A percentile compares a stretch with the other conserved stretches of the same genome.
phyloP scores from a whole-genome alignment of 2,888 invertebrate genomes.

The Xylota sylvarum region DNA sequence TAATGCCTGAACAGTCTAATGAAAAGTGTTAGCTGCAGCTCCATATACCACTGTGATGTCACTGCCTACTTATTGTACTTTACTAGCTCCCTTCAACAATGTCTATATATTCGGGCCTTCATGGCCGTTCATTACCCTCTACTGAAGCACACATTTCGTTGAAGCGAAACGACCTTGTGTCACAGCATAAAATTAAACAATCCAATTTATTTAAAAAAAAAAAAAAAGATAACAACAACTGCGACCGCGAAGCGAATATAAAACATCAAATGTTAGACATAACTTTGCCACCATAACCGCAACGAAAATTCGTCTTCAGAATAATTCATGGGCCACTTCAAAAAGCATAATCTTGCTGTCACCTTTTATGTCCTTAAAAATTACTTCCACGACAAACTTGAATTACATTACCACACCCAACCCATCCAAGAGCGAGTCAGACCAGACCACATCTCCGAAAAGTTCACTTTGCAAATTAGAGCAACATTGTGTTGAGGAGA shows the following conservation, averaged over 20 bases:
- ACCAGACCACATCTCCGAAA: conserved; percentile 30
- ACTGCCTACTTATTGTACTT: no score
- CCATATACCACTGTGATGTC: no score
- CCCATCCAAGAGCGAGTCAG: background rate
- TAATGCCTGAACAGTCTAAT: no score
- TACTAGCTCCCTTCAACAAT: no score
- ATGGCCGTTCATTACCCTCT: background rate
- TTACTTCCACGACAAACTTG: conserved; percentile 60
- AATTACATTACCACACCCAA: conserved; percentile 51
- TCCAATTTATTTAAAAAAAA: conserved; percentile 12
- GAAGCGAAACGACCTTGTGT: background rate
- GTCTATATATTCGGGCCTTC: background rate
- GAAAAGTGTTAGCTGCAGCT: no score
- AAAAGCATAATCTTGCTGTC: conserved; percentile 50
- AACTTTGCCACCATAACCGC: conserved; percentile 23
- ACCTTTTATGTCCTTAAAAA: conserved; percentile 65
- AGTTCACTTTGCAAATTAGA: conserved; percentile 65
- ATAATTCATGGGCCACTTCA: conserved; percentile 39
- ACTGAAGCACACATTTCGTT: background rate
- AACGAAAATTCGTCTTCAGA: conserved; percentile 13
- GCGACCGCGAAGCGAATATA: conserved; percentile 2
- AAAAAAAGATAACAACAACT: background rate
- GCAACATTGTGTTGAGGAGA: conserved; percentile 57
- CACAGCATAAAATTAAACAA: background rate
- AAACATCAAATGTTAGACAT: conserved; percentile 24